phyloP scores from a whole-genome alignment of 2,797 vertebrate species.

The Potorous gilbertii region DNA sequence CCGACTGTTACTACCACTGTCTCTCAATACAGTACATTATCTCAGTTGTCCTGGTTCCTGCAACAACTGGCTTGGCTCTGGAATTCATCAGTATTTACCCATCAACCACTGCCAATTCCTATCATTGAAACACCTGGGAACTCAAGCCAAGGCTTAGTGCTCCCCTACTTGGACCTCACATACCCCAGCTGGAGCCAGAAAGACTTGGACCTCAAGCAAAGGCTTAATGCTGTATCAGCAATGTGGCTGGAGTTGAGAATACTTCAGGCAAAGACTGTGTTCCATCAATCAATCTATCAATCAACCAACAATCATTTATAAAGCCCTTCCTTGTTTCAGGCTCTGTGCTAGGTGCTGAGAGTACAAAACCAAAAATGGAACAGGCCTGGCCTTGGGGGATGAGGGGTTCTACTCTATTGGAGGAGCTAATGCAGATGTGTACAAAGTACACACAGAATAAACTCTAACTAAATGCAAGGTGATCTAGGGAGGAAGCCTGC shows the following conservation, averaged over 20 bases:
- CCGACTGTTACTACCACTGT: background rate
- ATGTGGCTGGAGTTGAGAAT: background rate
- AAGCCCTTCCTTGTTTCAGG: background rate
- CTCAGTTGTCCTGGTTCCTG: background rate
- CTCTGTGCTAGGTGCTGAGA: background rate
- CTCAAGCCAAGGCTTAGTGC: background rate
- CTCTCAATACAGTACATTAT: background rate
- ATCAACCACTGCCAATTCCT: background rate
- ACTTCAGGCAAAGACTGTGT: background rate
- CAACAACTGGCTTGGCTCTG: background rate
- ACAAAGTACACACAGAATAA: no score
- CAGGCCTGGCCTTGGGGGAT: background rate
- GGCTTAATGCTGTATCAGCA: background rate
- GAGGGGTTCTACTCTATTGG: background rate
- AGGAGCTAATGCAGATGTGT: background rate
- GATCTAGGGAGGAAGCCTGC: background rate
- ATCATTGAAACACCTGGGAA: background rate
- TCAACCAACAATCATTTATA: background rate
- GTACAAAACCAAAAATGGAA: background rate
- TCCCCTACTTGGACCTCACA: background rate
- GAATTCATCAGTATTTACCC: background rate
- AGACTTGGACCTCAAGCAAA: background rate
- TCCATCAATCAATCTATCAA: background rate
- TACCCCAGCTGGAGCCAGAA: background rate
- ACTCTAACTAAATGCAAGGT: background rate